These are phyloP conservation scores for Dolichomitus sp. DNA, from an alignment of 2,888 invertebrate species.

Conservation along the genomic window DNA sequence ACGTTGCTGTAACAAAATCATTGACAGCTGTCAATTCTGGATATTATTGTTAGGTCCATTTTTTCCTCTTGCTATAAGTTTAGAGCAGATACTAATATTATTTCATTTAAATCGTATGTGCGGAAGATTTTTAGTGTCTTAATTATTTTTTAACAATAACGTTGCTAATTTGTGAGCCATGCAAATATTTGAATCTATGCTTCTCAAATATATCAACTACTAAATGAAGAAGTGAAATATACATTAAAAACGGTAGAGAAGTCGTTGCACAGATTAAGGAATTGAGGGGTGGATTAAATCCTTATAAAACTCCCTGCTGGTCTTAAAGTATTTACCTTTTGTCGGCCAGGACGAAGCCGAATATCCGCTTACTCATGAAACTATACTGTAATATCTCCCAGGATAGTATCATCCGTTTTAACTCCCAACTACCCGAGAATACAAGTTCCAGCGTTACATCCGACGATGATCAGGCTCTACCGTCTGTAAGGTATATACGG, in stretches of 20 bases:
- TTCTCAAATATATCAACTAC: neutral
- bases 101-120: too few species aligned
- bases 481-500: neutral
- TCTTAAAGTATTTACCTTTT: conserved; percentile 47
- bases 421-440: neutral
- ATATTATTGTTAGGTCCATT: too few species aligned
- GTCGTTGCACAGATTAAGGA: conserved; percentile 48
- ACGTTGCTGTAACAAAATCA: neutral
- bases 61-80: too few species aligned
- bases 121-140: too few species aligned
- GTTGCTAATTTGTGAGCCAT: too few species aligned
- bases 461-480: neutral
- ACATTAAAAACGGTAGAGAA: neutral
- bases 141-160: too few species aligned
- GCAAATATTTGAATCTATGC: neutral
- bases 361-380: conserved; percentile 14
- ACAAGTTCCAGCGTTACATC: neutral
- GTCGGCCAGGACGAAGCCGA: conserved; percentile 5
- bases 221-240: neutral
- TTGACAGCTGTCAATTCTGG: too few species aligned
- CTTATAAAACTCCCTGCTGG: conserved; percentile 58
- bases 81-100: too few species aligned
- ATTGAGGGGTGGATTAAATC: conserved; percentile 65
- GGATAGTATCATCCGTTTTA: neutral
- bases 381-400: neutral